phyloP scores from a whole-genome alignment of 2,888 invertebrate species.

The Dynastes maya region DNA sequence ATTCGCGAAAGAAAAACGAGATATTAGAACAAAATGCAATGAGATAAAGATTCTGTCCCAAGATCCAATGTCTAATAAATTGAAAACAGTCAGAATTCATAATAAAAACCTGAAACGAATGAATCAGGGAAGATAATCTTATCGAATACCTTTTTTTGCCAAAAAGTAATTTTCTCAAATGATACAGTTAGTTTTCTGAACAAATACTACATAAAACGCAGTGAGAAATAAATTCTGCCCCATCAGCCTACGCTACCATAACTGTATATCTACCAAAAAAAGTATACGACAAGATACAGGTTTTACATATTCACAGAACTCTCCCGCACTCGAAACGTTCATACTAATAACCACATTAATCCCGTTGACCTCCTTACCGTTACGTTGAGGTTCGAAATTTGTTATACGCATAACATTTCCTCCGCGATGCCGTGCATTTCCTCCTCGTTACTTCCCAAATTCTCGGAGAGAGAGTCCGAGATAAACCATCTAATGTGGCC shows the following conservation, averaged over 20 bases:
- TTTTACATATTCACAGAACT: background rate
- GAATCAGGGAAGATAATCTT: too few relatives aligned
- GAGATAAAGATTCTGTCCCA: too few relatives aligned
- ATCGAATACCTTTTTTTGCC: too few relatives aligned
- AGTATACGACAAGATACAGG: background rate
- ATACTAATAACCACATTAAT: conserved; percentile 43
- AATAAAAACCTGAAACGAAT: too few relatives aligned
- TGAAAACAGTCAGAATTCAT: too few relatives aligned
- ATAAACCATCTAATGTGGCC: conserved; percentile 21
- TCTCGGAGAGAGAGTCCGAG: background rate
- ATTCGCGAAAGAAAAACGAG: too few relatives aligned
- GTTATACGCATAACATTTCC: conserved; percentile 22
- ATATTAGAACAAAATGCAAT: too few relatives aligned
- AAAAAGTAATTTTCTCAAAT: too few relatives aligned
- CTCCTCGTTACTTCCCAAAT: conserved; percentile 26
- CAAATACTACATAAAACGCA: too few relatives aligned
- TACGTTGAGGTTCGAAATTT: conserved; percentile 12
- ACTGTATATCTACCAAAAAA: background rate
- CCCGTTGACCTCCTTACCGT: conserved; percentile 37
- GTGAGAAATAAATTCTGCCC: too few relatives aligned
- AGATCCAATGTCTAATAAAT: too few relatives aligned
- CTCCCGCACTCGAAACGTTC: conserved; percentile 19
- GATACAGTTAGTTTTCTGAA: too few relatives aligned
- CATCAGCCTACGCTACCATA: background rate
- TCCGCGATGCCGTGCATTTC: conserved; percentile 11